Conservation (phyloP, 2,888 invertebrate genomes). For the Rhingia rostrata region DNA sequence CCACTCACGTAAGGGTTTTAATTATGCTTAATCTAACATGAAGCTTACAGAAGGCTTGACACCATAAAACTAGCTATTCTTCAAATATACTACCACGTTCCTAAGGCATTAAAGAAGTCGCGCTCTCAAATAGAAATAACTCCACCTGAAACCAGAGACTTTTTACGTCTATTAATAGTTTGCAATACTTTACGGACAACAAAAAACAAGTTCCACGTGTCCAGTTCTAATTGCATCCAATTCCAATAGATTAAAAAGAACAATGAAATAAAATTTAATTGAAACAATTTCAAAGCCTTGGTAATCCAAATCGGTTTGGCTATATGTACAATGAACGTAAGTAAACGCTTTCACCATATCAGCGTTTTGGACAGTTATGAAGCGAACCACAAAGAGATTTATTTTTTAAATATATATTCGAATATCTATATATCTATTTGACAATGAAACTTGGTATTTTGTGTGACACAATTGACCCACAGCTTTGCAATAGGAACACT, state of each 20-base stretch:
- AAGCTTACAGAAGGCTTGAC: no score
- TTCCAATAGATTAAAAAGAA: background rate
- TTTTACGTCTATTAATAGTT: no score
- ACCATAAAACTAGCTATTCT: no score
- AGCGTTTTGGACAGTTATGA: slow-evolving; percentile 2
- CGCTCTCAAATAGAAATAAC: no score
- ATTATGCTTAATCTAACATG: no score
- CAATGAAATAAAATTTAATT: slow-evolving; percentile 1
- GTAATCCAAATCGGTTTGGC: slow-evolving; percentile 9
- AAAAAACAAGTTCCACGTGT: background rate
- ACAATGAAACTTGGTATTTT: slow-evolving; percentile 10
- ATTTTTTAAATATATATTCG: slow-evolving; percentile 5
- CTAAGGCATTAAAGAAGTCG: no score
- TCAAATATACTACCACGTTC: no score
- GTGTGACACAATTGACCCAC: slow-evolving; percentile 38
- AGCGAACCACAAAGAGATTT: slow-evolving; percentile 19
- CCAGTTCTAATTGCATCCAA: background rate
- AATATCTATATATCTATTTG: background rate
- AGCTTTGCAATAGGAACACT: slow-evolving; percentile 10
- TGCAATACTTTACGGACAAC: no score
- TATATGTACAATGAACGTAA: background rate
- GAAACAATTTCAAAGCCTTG: background rate
- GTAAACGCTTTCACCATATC: slow-evolving; percentile 6
- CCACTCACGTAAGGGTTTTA: no score
- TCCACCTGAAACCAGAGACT: no score